Base-by-base conservation (phyloP, 2,888 invertebrate genomes). In the Nebria salina region DNA sequence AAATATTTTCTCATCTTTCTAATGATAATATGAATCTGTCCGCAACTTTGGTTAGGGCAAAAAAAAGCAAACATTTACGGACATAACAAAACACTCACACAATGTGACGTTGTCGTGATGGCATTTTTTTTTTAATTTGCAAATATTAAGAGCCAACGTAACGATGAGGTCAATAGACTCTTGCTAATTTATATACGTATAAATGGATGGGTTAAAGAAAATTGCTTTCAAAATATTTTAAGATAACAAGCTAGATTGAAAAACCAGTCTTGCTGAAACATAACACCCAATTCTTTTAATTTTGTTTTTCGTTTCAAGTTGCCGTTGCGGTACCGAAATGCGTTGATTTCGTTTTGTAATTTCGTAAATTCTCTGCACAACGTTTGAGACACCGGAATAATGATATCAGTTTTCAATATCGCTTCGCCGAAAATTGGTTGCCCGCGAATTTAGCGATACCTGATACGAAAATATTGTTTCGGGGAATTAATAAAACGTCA, bases 121-220 rank as follows among this genome's bases (percentile, higher is more conserved):
- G 66, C 43, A 41, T 66, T 76, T 66, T 76, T 76, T 20, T 20
- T 20, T 20, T 20, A 41, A 75, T 34, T 34, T 34, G 34, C 34
- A 34, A 34, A 34, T 34, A 34, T 34, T 4, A 4, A 34, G 34
- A 34, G 34, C 7, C 54, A 54, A 8, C 54, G 13, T 8, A 54
- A 4, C 54, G 54, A 54, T 11, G 11, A 54, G 54, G 54, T 54
- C 54, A 54, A 54, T 13, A 54, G 13, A 54, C 54, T 54, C 54
- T 54, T 11, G 8, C 8, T 13, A 54, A 54, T 54, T 54, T 54
- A 34, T 34, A 34, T 34, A 34, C 34, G 34, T 34, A 34, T 54
- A 54, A 54, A 54, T 4, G 54, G 6, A 54, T 54, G 54, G 54
- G 54, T 13, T 54, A 11, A 54, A 54, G 54, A 54, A 54, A 54